phyloP scores from a whole-genome alignment of 37 sponge, comb jelly and placozoan species.

The Cliona cf. orientalis region DNA sequence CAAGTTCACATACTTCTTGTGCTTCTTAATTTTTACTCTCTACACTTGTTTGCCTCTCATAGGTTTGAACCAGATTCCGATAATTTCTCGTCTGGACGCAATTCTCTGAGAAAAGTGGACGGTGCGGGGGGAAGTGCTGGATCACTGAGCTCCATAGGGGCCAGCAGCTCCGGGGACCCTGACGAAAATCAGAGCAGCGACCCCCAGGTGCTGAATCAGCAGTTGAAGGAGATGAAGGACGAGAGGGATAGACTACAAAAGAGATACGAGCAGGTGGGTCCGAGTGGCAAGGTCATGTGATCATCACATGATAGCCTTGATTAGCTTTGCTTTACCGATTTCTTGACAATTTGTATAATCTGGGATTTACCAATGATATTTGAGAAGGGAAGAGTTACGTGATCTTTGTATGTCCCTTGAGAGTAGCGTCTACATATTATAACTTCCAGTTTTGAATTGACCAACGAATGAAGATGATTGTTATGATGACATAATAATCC shows the following conservation, averaged over 20 bases:
- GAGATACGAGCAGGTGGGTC: slow-evolving; percentile 35
- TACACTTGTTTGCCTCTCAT: neutral
- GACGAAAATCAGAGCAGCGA: slow-evolving; percentile 1
- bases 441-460: too few relatives aligned
- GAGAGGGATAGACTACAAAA: slow-evolving; percentile 29
- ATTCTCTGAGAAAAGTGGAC: slow-evolving; percentile 18
- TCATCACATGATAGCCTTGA: neutral
- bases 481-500: too few relatives aligned
- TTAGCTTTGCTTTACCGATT: neutral
- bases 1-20: neutral
- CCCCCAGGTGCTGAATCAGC: slow-evolving; percentile 7
- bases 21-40: neutral
- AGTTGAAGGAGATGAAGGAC: slow-evolving; percentile 24
- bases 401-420: too few relatives aligned
- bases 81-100: slow-evolving; percentile 1
- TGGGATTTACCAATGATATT: too few relatives aligned
- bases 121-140: slow-evolving; percentile 6
- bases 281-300: too few relatives aligned
- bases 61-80: slow-evolving; percentile 10
- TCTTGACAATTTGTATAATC: too few relatives aligned
- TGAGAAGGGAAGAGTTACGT: too few relatives aligned
- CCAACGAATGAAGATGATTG: too few relatives aligned
- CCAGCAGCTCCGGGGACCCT: neutral
- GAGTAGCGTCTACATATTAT: too few relatives aligned
- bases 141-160: slow-evolving; percentile 6